Evolutionary conservation across 1,140 invertebrate species (phyloP), one percentile per base, ranked within the genome.

Genomic region (Drosophila seguyi): DNA sequence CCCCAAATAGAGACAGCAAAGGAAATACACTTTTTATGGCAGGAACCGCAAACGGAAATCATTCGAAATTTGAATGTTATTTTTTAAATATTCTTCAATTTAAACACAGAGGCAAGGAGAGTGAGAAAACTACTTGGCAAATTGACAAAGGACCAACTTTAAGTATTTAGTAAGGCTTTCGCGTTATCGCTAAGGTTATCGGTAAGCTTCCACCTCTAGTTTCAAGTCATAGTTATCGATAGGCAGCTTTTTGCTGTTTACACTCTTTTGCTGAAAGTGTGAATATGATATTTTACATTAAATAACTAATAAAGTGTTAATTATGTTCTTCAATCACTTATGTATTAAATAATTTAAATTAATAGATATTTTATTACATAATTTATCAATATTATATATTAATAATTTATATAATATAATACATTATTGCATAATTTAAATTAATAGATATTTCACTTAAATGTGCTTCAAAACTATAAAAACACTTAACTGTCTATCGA

Each of bases 1-100:
- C 42, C 36, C 52, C 44, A 41, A n/a, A n/a, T 36, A 58, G 68
- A 52, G 42, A 38, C 14, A 1, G 13, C 48, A 38, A 14, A 47
- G 50, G 68, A 48, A 58, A 71, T 58, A 71, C 66, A 41, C 66
- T 71, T 34, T 71, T 41, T 48, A 48, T 58, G 50, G 27, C 29
- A 39, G 42, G 20, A 42, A 69, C 50, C 62, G 39, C 34, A 55
- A 68, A 10, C 39, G 66, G 47, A 69, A 69, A 67, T 69, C 52
- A 67, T 69, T 69, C 16, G 38, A 42, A 69, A 67, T 67, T 67
- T 18, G 47, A 45, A 61, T 69, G 31, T 42, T 44, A 52, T 34
- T 22, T 34, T 22, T 6, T 13, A 50, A 48, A 55, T 29, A 38
- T 53, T 61, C 22, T 53, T 31, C 16, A 66, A 34, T 22, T 20